These are phyloP conservation scores for Macrocentrus cingulum DNA, from an alignment of 1,140 invertebrate species.

Conservation along the genomic window DNA sequence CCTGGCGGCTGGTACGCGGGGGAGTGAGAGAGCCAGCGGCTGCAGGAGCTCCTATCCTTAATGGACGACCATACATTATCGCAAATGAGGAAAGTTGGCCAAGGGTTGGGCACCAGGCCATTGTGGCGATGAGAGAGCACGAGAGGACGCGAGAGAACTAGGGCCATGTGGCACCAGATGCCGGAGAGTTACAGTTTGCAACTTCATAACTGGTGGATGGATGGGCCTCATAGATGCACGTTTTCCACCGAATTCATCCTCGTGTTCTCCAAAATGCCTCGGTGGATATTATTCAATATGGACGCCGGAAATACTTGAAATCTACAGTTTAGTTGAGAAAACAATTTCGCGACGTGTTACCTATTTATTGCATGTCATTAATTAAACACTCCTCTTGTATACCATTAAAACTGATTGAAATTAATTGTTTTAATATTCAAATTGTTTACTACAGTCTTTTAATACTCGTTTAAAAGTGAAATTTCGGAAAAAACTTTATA, in stretches of 20 bases:
- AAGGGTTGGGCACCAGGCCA: conserved; percentile 19
- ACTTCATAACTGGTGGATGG: conserved; percentile 26
- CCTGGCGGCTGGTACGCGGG: conserved; percentile 1
- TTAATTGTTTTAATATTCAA: too few species aligned
- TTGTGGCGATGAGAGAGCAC: conserved; percentile 2
- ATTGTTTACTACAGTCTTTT: too few species aligned
- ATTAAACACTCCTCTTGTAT: too few species aligned
- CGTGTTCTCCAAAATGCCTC: not conserved
- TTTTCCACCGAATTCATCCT: conserved; percentile 2
- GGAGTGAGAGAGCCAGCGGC: conserved; percentile 13
- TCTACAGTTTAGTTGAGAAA: not conserved
- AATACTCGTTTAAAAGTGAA: too few species aligned
- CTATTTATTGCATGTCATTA: too few species aligned
- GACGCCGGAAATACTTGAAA: conserved; percentile 5
- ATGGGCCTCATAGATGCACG: conserved; percentile 12
- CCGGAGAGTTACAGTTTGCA: conserved; percentile 28
- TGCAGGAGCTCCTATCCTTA: conserved; percentile 25
- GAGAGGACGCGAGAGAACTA: not conserved
- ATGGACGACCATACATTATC: conserved; percentile 35
- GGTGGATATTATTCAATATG: too few species aligned
- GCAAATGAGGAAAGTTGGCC: conserved; percentile 34
- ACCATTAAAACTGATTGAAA: too few species aligned
- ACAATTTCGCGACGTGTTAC: too few species aligned
- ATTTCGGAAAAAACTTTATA: too few species aligned
- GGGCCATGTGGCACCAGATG: conserved; percentile 32